Evolutionary conservation across 1,140 invertebrate species (phyloP).

Genomic region (Zaprionus tsacasi): DNA sequence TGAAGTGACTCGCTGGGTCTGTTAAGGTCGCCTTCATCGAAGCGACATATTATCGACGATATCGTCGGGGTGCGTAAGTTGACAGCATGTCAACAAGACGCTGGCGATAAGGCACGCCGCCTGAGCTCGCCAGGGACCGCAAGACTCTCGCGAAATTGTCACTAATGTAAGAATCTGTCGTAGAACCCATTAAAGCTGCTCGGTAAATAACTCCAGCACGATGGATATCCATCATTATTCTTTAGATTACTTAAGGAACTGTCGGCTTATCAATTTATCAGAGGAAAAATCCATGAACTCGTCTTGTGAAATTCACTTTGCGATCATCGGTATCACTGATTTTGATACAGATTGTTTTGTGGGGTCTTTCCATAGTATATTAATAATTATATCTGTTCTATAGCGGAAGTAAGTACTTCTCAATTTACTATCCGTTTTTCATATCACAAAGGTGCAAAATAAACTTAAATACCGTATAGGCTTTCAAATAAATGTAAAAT

Average conservation of each 20-base stretch:
- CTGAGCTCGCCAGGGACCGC: constrained; percentile 10
- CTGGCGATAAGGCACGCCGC: constrained; percentile 25
- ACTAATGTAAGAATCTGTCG: constrained; percentile 11
- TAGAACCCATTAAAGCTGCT: constrained; percentile 1
- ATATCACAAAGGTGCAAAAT: too few relatives aligned
- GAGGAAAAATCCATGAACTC: not conserved
- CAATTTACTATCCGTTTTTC: too few relatives aligned
- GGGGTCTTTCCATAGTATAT: not conserved
- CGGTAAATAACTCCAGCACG: not conserved
- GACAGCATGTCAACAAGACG: constrained; percentile 55
- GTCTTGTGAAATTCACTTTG: not conserved
- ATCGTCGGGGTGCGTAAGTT: constrained; percentile 46
- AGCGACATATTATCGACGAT: constrained; percentile 9
- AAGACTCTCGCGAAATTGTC: constrained; percentile 21
- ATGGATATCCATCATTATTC: not conserved
- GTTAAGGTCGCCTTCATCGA: constrained; percentile 21
- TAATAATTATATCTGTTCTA: not conserved
- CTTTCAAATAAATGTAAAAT: too few relatives aligned
- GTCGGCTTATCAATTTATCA: not conserved
- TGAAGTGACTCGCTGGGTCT: constrained; percentile 5
- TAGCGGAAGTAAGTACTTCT: too few relatives aligned
- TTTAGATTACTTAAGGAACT: not conserved
- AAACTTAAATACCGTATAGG: too few relatives aligned
- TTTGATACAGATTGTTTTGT: not conserved
- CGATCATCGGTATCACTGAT: not conserved